Evolutionary conservation across 2,797 vertebrate genomes (phyloP).

Genomic region (Phataginus tetradactyla): DNA sequence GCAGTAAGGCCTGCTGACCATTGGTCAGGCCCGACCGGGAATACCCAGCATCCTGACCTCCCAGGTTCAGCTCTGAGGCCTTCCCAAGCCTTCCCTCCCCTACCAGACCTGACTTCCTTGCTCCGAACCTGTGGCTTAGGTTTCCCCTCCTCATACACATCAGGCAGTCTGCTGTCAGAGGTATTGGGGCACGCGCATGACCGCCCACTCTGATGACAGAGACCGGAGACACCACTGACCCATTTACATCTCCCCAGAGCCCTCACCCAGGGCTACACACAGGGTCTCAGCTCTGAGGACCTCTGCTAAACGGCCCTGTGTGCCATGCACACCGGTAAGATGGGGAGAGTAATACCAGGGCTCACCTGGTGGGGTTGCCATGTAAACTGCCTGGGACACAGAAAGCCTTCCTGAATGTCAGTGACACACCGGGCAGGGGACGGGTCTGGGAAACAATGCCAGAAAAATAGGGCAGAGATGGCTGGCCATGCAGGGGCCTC

Average conservation of each 20-base stretch:
- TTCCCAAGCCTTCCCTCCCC: not conserved
- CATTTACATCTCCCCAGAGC: not conserved
- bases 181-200: not conserved
- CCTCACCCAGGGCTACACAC: too few relatives aligned
- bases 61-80: not conserved
- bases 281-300: not conserved
- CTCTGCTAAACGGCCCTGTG: not conserved
- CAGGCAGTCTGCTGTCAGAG: not conserved
- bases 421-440: not conserved
- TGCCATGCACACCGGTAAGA: not conserved
- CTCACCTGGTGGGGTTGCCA: not conserved
- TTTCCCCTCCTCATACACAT: not conserved
- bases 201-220: not conserved
- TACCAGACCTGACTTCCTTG: not conserved
- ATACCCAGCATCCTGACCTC: not conserved
- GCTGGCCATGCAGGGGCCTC: too few relatives aligned
- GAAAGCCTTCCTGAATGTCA: rapidly evolving
- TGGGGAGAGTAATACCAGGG: not conserved
- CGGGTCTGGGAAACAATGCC: rapidly evolving
- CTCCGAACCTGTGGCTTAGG: not conserved
- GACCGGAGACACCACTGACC: rapidly evolving
- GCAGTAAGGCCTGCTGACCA: not conserved
- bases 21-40: not conserved
- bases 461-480: not conserved
- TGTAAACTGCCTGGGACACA: rapidly evolving